These are phyloP conservation scores for Colistium nudipinnis DNA, from an alignment of 2,113 vertebrate species.

Conservation along the genomic window DNA sequence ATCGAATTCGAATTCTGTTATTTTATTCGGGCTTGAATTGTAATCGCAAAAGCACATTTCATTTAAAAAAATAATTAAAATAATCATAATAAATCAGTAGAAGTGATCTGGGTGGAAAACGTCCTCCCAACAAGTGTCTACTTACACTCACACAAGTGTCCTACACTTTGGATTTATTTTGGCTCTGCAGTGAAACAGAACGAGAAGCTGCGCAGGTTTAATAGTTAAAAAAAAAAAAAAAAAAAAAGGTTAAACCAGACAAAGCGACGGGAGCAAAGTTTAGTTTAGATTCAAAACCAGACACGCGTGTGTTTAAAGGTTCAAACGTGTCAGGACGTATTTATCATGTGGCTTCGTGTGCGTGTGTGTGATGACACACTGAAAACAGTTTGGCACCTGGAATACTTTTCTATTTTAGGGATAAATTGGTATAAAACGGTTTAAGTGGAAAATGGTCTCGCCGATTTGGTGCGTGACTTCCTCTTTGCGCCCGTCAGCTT, in stretches of 20 bases:
- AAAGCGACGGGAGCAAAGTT: slow-evolving; percentile 30
- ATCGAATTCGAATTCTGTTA: too few relatives aligned
- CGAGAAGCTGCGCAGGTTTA: not conserved
- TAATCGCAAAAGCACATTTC: not conserved
- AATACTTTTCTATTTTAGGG: too few relatives aligned
- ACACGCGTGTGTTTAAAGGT: slow-evolving; percentile 7
- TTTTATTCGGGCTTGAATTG: not conserved
- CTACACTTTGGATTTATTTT: not conserved
- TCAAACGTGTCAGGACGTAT: slow-evolving; percentile 19
- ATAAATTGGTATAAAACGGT: too few relatives aligned
- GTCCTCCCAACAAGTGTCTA: not conserved
- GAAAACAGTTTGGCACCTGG: too few relatives aligned
- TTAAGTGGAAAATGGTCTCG: too few relatives aligned
- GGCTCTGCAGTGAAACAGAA: not conserved
- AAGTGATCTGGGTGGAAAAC: not conserved
- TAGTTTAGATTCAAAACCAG: slow-evolving; percentile 36
- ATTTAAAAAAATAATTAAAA: not conserved
- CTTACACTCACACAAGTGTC: not conserved
- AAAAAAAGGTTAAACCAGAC: not conserved
- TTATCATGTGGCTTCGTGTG: slow-evolving; percentile 13
- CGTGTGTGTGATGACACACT: too few relatives aligned
- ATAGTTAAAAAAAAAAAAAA: not conserved
- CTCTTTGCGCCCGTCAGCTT: too few relatives aligned
- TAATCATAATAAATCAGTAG: not conserved
- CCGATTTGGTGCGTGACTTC: too few relatives aligned